Evolutionary conservation across 2,797 vertebrate species (phyloP).

Genomic region (Mus spretus): DNA sequence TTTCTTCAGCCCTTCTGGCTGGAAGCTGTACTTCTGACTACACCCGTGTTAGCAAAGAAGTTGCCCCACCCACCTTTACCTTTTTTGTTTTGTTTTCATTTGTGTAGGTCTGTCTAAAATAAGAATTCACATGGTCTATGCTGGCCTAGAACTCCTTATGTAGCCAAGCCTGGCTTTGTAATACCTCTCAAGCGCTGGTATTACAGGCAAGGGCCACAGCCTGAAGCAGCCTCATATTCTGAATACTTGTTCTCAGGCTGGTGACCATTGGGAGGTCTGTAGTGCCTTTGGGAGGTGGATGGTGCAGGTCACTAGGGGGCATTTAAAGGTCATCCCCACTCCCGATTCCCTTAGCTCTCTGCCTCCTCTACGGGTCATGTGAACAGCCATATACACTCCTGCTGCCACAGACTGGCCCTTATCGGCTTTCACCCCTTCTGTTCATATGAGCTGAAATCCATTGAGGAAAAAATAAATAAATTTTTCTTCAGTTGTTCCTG

Average conservation of each 20-base stretch:
- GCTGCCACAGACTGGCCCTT: neutral
- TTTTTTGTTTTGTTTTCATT: neutral
- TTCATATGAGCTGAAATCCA: neutral
- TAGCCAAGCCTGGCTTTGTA: neutral
- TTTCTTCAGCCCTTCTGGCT: neutral
- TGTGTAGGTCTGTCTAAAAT: too few species aligned
- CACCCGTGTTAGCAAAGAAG: neutral
- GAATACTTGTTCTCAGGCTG: neutral
- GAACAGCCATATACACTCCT: neutral
- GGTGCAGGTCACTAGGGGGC: neutral
- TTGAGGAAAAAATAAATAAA: neutral
- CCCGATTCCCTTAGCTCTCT: neutral
- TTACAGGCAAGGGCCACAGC: neutral
- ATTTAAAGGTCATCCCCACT: neutral
- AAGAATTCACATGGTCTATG: too few species aligned
- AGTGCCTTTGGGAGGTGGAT: neutral
- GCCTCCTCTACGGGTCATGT: neutral
- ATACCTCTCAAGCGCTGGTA: neutral
- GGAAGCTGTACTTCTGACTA: neutral
- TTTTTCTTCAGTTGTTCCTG: neutral
- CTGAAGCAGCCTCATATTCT: neutral
- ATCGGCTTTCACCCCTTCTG: neutral
- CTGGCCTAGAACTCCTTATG: neutral
- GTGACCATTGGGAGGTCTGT: neutral
- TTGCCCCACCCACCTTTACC: neutral